Percentiles rank a stretch among this genome's conserved stretches.
phyloP scores from a whole-genome alignment of 2,888 invertebrate species.

The Ischnus inquisitorius region DNA sequence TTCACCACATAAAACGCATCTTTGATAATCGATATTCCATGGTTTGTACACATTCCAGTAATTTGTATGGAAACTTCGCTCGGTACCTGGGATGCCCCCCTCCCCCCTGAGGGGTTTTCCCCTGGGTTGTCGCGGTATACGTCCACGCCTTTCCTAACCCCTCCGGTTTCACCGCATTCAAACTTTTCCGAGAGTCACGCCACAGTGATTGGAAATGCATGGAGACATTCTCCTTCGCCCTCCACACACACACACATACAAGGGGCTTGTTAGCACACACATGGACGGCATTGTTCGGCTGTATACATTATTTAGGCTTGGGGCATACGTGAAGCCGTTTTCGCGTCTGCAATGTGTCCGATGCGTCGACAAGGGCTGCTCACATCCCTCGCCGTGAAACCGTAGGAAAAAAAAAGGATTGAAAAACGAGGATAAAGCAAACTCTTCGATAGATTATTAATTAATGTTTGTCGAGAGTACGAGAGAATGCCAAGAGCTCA shows the following conservation, averaged over 20 bases:
- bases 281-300: conserved; percentile 21
- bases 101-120: too few relatives aligned
- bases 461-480: conserved; percentile 68
- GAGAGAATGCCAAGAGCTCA: not conserved
- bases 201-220: conserved; percentile 44
- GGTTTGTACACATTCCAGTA: too few relatives aligned
- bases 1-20: too few relatives aligned
- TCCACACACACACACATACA: not conserved
- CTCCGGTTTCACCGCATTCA: not conserved
- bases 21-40: too few relatives aligned
- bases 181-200: conserved; percentile 4
- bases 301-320: conserved; percentile 33
- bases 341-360: conserved; percentile 10
- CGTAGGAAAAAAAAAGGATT: conserved; percentile 17
- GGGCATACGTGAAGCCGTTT: not conserved
- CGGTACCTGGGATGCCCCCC: too few relatives aligned
- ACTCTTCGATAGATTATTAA: conserved; percentile 70
- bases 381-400: conserved; percentile 13
- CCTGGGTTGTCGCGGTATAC: not conserved
- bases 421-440: not conserved
- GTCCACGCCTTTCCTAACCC: not conserved
- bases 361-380: conserved; percentile 35
- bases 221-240: conserved; percentile 11
- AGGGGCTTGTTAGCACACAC: not conserved
- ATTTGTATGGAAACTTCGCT: too few relatives aligned